Conservation (phyloP, 2,888 invertebrate genomes). For the Orchestes rusci region DNA sequence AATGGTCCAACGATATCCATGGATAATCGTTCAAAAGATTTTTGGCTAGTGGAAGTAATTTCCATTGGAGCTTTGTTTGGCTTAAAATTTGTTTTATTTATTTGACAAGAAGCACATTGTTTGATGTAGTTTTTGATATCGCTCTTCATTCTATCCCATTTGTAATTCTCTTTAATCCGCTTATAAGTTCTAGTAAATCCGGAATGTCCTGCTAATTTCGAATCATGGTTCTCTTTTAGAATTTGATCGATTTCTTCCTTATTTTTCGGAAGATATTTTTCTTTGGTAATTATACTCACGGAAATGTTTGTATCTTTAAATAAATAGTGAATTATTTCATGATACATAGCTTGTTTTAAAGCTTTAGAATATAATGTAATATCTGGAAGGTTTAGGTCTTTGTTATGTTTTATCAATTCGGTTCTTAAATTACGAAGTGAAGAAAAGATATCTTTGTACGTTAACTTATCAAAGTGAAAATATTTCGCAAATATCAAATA, state of each 20-base stretch:
- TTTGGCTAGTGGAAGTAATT: slow-evolving; percentile 32
- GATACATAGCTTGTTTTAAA: slow-evolving; percentile 9
- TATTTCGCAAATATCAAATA: not conserved
- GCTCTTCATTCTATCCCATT: slow-evolving; percentile 34
- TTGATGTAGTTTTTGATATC: slow-evolving; percentile 30
- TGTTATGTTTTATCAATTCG: slow-evolving; percentile 7
- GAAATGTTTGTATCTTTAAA: slow-evolving; percentile 22
- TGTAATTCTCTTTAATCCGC: slow-evolving; percentile 20
- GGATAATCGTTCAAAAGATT: slow-evolving; percentile 31
- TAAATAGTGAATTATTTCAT: slow-evolving; percentile 7
- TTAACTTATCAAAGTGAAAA: slow-evolving; percentile 5
- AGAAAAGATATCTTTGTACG: slow-evolving; percentile 8
- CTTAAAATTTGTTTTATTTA: slow-evolving; percentile 27
- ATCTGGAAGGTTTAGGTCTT: slow-evolving; percentile 3
- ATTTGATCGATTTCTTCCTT: slow-evolving; percentile 24
- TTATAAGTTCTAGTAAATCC: slow-evolving; percentile 29
- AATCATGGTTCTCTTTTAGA: slow-evolving; percentile 26
- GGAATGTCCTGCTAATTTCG: slow-evolving; percentile 24
- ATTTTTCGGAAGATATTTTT: slow-evolving; percentile 8
- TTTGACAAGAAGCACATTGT: slow-evolving; percentile 27
- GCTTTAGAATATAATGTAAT: slow-evolving; percentile 2
- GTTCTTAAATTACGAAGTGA: slow-evolving; percentile 9
- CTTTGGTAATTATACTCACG: slow-evolving; percentile 23
- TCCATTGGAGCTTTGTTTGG: slow-evolving; percentile 32
- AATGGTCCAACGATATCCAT: slow-evolving; percentile 33